Evolutionary conservation across 2,797 vertebrate species (phyloP), one percentile per base, ranked within the genome.

Genomic region (Rhinoraja longicauda): DNA sequence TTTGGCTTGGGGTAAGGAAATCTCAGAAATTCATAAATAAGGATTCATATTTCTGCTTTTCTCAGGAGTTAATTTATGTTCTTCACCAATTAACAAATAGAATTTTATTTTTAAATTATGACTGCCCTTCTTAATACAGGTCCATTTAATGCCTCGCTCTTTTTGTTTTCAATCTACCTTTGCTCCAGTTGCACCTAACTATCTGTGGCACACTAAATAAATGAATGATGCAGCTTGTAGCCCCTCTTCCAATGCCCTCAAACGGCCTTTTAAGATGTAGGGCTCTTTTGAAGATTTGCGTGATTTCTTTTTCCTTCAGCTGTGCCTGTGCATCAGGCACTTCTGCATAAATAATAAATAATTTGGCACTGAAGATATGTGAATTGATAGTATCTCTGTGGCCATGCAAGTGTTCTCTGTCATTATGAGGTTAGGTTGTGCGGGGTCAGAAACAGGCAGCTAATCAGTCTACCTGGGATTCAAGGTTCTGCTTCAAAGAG

Each of bases 11-110:
- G 97, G 97, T 97, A 96, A 96, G 97, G 96, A 97, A 97, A 97
- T 97, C 95, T 96, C 96, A 97, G 96, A 97, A 96, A 97, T 98
- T 97, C 97, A 97, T 97, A 97, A 97, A 97, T 97, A 97, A 97
- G 97, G 97, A 96, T 96, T 93, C 59, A 94, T 93, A 86, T 93
- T 96, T 96, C 96, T 96, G 95, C 96, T 96, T 95, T 96, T 94
- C 95, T 96, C 96, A 95, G 95, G 96, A 97, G 96, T 97, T 97
- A 97, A 97, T 97, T 97, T 96, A 97, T 97, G 96, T 96, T 97
- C 97, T 95, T 97, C 95, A 95, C 95, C 95, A 96, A 97, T 98
- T 97, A 98, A 96, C 96, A 92, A 91, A 72, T 97, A 96, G n/a
- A n/a, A n/a, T n/a, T n/a, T n/a, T n/a, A n/a, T n/a, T n/a, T n/a